phyloP scores from a whole-genome alignment of 2,888 invertebrate species.

The Periphyllus acericola region DNA sequence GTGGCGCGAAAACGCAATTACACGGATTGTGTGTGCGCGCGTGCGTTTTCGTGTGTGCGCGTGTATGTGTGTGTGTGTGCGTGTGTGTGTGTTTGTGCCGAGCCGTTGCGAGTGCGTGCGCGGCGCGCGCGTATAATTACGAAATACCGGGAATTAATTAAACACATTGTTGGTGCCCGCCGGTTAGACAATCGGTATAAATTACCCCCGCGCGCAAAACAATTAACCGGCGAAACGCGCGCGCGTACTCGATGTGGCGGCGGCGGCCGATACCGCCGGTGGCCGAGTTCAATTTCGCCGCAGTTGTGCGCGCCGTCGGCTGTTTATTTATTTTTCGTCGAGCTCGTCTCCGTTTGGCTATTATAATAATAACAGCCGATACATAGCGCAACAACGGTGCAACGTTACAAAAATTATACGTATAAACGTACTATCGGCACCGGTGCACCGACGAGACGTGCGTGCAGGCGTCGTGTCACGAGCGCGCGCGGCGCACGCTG shows the following conservation, averaged over 20 bases:
- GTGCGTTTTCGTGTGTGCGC: neutral
- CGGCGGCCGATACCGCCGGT: neutral
- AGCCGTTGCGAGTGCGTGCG: slow-evolving; percentile 43
- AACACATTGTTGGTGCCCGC: slow-evolving; percentile 62
- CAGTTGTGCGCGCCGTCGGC: neutral
- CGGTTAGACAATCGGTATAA: slow-evolving; percentile 62
- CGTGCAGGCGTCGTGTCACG: too few species aligned
- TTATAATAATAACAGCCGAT: neutral
- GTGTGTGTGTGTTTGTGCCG: neutral
- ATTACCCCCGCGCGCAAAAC: slow-evolving; percentile 62
- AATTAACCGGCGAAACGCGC: slow-evolving; percentile 58
- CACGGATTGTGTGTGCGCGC: slow-evolving; percentile 46
- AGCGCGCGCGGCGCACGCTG: too few species aligned
- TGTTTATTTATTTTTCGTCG: neutral
- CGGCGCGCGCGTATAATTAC: slow-evolving; percentile 54
- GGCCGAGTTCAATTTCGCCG: neutral
- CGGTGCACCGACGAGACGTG: too few species aligned
- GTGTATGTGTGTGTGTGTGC: slow-evolving; percentile 2
- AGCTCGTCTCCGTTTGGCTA: neutral
- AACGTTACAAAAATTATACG: too few species aligned
- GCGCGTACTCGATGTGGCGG: neutral
- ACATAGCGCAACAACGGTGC: too few species aligned
- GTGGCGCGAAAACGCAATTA: slow-evolving; percentile 60
- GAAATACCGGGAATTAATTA: slow-evolving; percentile 62
- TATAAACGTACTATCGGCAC: too few species aligned